Percentiles rank a stretch among this genome's conserved stretches.
Conservation (phyloP, 2,888 invertebrate species). For the Lamellibrachia columna region DNA sequence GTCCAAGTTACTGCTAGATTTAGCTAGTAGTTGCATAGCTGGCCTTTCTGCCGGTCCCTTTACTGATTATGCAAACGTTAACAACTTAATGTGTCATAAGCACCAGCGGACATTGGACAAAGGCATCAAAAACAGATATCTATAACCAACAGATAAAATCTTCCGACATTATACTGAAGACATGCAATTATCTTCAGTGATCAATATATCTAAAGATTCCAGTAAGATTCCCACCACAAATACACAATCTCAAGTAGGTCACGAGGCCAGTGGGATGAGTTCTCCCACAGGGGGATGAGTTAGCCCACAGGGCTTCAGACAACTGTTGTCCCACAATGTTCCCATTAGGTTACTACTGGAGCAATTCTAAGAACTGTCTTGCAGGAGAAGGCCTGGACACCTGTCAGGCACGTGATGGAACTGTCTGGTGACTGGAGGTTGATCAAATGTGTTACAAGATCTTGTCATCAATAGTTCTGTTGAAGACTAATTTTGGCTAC, state of each 20-base stretch:
- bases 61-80: no score
- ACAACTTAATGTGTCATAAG: no score
- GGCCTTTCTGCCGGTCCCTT: no score
- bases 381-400: neutral
- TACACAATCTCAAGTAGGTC: neutral
- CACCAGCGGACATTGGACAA: neutral
- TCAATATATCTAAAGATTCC: neutral
- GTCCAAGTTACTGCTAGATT: no score
- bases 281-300: neutral
- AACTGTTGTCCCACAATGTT: neutral
- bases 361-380: conserved; percentile 10
- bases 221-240: neutral
- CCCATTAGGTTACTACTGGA: neutral
- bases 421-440: neutral
- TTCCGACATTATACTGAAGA: no score
- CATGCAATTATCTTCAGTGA: no score
- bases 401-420: neutral
- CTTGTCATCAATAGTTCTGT: no score
- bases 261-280: neutral
- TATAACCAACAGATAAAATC: no score
- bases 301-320: neutral
- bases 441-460: no score
- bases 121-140: neutral
- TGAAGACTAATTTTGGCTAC: no score
- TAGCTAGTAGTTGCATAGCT: no score